These are phyloP conservation scores for Otocyon megalotis DNA, from an alignment of 2,113 vertebrate species.

Conservation along the genomic window DNA sequence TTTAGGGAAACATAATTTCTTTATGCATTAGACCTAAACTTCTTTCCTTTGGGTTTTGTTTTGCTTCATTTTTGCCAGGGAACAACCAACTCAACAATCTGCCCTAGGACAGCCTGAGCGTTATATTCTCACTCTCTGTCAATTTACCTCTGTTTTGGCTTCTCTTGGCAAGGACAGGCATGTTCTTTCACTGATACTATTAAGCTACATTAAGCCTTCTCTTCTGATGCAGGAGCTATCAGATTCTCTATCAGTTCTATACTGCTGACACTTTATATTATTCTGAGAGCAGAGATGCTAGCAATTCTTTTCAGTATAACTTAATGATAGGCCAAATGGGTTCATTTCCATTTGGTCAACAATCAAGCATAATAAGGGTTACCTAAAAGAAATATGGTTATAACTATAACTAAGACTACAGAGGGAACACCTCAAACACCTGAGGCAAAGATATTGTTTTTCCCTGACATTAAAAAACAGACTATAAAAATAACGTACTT, in stretches of 20 bases:
- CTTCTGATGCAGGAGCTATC: background rate
- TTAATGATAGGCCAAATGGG: background rate
- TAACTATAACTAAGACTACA: slow-evolving; percentile 47
- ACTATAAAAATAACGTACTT: slow-evolving; percentile 58
- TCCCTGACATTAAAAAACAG: slow-evolving; percentile 21
- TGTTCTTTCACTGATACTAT: background rate
- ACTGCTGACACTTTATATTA: background rate
- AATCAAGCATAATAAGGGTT: slow-evolving; percentile 59
- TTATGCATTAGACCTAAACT: background rate
- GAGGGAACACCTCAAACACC: slow-evolving; percentile 47
- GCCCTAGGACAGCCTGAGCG: background rate
- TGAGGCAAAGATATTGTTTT: slow-evolving; percentile 55
- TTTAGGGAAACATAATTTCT: background rate
- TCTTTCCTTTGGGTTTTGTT: slow-evolving; percentile 49
- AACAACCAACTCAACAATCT: background rate
- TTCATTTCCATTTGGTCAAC: background rate
- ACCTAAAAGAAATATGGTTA: slow-evolving; percentile 58
- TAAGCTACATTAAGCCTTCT: background rate
- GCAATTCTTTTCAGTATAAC: slow-evolving; percentile 34
- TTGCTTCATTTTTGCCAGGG: background rate
- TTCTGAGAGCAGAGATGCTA: slow-evolving; percentile 40
- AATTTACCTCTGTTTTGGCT: background rate
- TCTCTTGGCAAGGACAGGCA: background rate
- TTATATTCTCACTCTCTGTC: background rate
- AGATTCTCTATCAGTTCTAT: background rate